Base-by-base conservation (phyloP, 2,113 vertebrate genomes). In the Phylloscopus trochilus region DNA sequence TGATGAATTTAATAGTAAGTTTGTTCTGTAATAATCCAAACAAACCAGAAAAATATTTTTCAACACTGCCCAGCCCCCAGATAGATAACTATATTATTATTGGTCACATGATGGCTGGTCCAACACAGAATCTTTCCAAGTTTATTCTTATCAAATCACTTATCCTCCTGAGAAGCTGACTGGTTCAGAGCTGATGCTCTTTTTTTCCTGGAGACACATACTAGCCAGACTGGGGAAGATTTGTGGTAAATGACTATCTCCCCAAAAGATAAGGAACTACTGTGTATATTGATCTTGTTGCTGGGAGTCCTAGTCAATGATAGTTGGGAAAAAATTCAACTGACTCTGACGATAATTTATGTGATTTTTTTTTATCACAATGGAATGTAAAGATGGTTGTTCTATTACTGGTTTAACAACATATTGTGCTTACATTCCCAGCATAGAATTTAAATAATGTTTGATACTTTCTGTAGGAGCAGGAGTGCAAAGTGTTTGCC, bases 11-110 rank as follows among this genome's bases (percentile, higher is more conserved):
- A 31, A 69, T 52, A 44, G 10, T 35, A 27, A 72, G 3, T 30
- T 43, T 39, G 11, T 41, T 88, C 69, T 83, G 5, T 80, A 64
- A 27, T 60, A 60, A 55, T 44, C 27, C 24, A 83, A 66, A 63
- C 12, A 72, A 72, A 37, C 2, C 13, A 30, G 15, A 63, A 64
- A 77, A 64, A 26, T 47, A 39, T 35, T 77, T 86, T 91, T 55
- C 15, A 51, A 23, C 22, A 15, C 1, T 1, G 0, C 13, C 18
- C 7, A 15, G 4, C 7, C 14, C 59, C 20, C 2, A 9, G 16
- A 35, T 8, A 31, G 21, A 18, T 15, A 89, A 24, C 60, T 44
- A 51, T 55, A 17, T 46, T 72, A 30, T 39, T 13, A 0, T 33
- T 22, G 41, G 15, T 56, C 17, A n/a, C 22, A 19, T 23, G 12